These are phyloP conservation scores for Rhagonycha lutea DNA, from an alignment of 2,888 invertebrate species.

Conservation along the genomic window DNA sequence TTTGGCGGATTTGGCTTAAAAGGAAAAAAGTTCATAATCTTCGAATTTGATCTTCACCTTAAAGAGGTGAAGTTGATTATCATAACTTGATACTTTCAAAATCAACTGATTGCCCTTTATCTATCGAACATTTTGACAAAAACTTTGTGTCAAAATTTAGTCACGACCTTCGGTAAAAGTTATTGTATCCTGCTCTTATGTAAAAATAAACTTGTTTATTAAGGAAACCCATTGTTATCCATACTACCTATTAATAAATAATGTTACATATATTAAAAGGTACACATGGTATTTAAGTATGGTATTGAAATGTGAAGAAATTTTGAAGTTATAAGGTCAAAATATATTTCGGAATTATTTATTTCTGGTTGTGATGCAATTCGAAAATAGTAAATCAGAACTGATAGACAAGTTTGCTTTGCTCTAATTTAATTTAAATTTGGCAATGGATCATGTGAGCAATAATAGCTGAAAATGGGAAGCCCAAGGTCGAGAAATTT, in stretches of 20 bases:
- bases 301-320: background rate
- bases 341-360: background rate
- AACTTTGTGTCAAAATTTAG: background rate
- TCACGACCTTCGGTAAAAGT: background rate
- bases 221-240: background rate
- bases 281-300: background rate
- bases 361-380: background rate
- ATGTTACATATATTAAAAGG: background rate
- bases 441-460: background rate
- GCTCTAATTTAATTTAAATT: background rate
- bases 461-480: background rate
- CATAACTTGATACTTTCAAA: background rate
- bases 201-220: background rate
- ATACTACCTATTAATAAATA: background rate
- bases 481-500: background rate
- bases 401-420: background rate
- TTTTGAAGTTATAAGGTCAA: background rate
- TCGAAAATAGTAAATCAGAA: background rate
- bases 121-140: background rate
- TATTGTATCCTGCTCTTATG: background rate
- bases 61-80: background rate
- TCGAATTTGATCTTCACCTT: background rate
- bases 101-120: background rate
- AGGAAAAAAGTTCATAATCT: background rate
- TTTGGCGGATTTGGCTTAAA: background rate